phyloP scores from a whole-genome alignment of 2,113 vertebrate species.

The Triplophysa dalaica region DNA sequence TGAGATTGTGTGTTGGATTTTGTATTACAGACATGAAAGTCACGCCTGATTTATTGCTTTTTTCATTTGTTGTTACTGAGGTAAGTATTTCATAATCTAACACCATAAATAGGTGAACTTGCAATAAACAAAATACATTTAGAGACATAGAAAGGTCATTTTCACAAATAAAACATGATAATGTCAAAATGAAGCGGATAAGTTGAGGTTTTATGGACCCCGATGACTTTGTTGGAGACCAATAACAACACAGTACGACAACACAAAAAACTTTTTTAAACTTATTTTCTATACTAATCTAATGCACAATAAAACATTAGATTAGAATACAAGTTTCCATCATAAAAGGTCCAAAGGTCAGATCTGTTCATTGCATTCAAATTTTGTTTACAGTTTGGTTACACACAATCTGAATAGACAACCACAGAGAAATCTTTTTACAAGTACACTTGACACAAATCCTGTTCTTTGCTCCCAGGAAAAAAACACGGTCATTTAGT shows the following conservation, averaged over 20 bases:
- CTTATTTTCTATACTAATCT: constrained; percentile 10
- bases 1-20: too few relatives aligned
- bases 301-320: not conserved
- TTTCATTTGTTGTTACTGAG: not conserved
- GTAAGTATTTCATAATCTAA: not conserved
- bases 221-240: not conserved
- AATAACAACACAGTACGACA: not conserved
- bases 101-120: not conserved
- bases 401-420: not conserved
- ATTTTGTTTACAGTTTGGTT: not conserved
- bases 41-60: not conserved
- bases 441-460: not conserved
- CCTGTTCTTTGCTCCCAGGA: not conserved
- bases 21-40: not conserved
- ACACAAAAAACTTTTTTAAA: not conserved
- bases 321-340: not conserved
- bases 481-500: not conserved
- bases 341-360: constrained; percentile 13
- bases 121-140: too few relatives aligned
- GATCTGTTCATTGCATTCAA: not conserved
- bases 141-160: not conserved
- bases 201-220: not conserved
- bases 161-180: not conserved
- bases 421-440: not conserved
- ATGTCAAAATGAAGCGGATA: not conserved